These are phyloP conservation scores for Notolepis coatsorum DNA, from an alignment of 2,797 vertebrate species.

Conservation along the genomic window DNA sequence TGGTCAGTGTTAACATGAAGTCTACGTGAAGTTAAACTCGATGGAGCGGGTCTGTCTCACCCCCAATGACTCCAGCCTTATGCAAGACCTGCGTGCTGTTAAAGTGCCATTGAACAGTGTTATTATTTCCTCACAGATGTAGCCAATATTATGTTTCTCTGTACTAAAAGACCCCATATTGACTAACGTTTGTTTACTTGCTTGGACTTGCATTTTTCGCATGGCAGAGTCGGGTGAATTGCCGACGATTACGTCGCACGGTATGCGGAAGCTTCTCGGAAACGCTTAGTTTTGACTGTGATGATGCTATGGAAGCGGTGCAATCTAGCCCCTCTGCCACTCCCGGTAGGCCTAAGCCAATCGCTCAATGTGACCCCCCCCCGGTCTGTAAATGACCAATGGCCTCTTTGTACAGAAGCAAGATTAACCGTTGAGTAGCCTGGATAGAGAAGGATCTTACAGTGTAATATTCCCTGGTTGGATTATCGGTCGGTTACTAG, in stretches of 20 bases:
- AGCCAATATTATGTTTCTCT: slow-evolving; percentile 67
- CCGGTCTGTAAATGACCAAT: not conserved
- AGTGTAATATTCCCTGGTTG: slow-evolving; percentile 1
- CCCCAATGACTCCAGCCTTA: slow-evolving; percentile 83
- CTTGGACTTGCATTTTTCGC: slow-evolving; percentile 50
- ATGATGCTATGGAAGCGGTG: not conserved
- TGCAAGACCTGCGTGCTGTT: slow-evolving; percentile 87
- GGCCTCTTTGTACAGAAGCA: not conserved
- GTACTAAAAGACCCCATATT: slow-evolving; percentile 54
- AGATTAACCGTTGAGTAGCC: not conserved
- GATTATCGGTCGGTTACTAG: slow-evolving; percentile 7
- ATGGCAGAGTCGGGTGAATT: not conserved
- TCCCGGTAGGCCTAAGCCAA: no score
- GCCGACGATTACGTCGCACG: not conserved
- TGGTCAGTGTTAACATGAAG: slow-evolving; percentile 60
- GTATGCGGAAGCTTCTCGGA: not conserved
- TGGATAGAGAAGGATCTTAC: slow-evolving; percentile 2
- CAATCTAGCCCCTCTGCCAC: no score
- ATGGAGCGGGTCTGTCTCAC: slow-evolving; percentile 59
- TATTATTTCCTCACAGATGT: slow-evolving; percentile 65
- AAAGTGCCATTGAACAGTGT: slow-evolving; percentile 84
- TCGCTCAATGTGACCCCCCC: no score
- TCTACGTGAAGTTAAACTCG: slow-evolving; percentile 46
- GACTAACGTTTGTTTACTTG: slow-evolving; percentile 72
- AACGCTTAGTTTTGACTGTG: not conserved